These are phyloP conservation scores for Sigmodon hispidus DNA, from an alignment of 2,113 vertebrate species.

Conservation along the genomic window DNA sequence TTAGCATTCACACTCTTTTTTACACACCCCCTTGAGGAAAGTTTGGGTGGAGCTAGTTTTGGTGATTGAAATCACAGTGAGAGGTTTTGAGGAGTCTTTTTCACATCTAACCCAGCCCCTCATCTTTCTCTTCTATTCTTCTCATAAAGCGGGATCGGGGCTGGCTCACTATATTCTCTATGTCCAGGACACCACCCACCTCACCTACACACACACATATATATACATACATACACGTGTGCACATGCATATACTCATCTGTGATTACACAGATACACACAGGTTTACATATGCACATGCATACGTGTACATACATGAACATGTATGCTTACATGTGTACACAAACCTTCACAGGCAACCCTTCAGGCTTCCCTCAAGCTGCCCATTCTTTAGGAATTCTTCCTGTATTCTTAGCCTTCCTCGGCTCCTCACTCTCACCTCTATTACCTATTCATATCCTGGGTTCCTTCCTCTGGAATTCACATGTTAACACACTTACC, in stretches of 20 bases:
- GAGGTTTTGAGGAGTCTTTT: neutral
- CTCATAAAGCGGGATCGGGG: neutral
- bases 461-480: neutral
- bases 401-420: neutral
- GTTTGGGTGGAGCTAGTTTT: neutral
- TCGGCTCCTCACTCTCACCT: fast-evolving
- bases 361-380: neutral
- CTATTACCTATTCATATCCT: neutral
- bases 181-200: neutral
- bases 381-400: neutral
- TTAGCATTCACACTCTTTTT: neutral
- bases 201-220: neutral
- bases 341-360: neutral
- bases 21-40: neutral
- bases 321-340: neutral
- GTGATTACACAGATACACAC: neutral
- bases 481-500: neutral
- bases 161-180: neutral
- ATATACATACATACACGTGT: neutral
- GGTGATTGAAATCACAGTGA: neutral
- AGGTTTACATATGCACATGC: neutral
- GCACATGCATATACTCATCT: neutral
- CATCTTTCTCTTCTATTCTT: neutral
- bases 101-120: neutral
- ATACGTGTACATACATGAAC: neutral